Evolutionary conservation across 2,888 invertebrate species (phyloP), one percentile per base, ranked within the genome.

Genomic region (Drosophila algonquin): DNA sequence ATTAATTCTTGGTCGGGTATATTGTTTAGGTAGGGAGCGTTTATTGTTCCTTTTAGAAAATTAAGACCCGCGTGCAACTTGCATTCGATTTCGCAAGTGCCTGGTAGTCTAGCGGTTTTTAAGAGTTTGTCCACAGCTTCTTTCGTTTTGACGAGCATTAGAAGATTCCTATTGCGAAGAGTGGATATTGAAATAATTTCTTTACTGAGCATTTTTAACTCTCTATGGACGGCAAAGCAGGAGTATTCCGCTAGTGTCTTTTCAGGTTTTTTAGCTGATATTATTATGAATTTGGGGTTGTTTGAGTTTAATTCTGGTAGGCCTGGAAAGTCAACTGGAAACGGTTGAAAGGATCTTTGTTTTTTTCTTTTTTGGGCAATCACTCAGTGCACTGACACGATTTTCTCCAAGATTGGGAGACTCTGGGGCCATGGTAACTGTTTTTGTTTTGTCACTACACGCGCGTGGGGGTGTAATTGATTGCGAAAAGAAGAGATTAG

Each of bases 31-130:
- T 46, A 53, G 7, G 55, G 46, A 8, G 63, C 57, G 10, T 35
- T 47, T 6, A 57, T 46, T 10, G 56, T 63, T 9, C 55, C 50
- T 51, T 63, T 63, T 2, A 55, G 30, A 6, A 50, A 50, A 30
- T 56, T 56, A 14, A 51, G 44, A 3, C 55, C 45, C 16, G 51
- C 21, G 30, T 63, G 59, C 10, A 24, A 24, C 4, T 24, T 24
- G 24, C 58, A 24, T 51, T 48, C 7, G n/a, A 59, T 51, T 44
- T 50, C n/a, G 40, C 58, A 58, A 16, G 51, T 58, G 40, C 58
- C 50, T 50, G 50, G 18, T 12, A 59, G 50, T 24, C 50, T 44
- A 12, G 48, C 21, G 16, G 50, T n/a, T n/a, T 54, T 54, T 9
- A 27, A 12, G 24, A 54, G 44, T n/a, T 54, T 54, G 6, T 45